These are phyloP conservation scores for Mylabris sibirica DNA, from an alignment of 2,888 invertebrate species.

Conservation along the genomic window DNA sequence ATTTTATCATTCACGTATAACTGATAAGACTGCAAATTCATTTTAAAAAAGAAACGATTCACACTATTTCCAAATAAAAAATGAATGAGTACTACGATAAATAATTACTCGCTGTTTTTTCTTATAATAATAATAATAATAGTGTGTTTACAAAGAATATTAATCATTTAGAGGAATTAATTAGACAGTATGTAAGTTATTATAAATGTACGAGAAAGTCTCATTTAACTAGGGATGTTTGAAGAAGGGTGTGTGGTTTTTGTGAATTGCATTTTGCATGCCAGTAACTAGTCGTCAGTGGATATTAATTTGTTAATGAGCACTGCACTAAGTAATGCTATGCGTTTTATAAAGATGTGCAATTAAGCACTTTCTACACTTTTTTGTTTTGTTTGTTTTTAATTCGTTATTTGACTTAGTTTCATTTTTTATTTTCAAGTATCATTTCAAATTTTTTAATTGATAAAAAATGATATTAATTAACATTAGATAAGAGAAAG, in stretches of 20 bases:
- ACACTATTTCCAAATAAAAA: slow-evolving; percentile 5
- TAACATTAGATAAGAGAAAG: slow-evolving; percentile 16
- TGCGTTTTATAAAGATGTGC: slow-evolving; percentile 44
- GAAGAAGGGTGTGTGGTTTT: slow-evolving; percentile 44
- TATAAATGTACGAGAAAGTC: slow-evolving; percentile 36
- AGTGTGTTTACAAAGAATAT: slow-evolving; percentile 31
- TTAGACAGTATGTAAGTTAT: slow-evolving; percentile 45
- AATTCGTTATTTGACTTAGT: slow-evolving; percentile 43
- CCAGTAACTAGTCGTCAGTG: slow-evolving; percentile 59
- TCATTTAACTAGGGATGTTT: slow-evolving; percentile 34
- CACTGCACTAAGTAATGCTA: slow-evolving; percentile 58
- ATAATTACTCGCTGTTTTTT: slow-evolving; percentile 9
- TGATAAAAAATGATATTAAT: slow-evolving; percentile 26
- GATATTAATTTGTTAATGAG: slow-evolving; percentile 61
- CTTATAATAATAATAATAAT: slow-evolving; percentile 26
- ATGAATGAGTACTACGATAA: slow-evolving; percentile 5
- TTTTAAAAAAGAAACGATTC: neutral
- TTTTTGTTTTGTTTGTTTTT: slow-evolving; percentile 43
- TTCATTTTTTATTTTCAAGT: slow-evolving; percentile 21
- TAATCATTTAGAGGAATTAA: slow-evolving; percentile 30
- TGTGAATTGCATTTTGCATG: slow-evolving; percentile 59
- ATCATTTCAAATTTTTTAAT: neutral
- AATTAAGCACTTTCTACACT: slow-evolving; percentile 56
- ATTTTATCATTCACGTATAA: slow-evolving; percentile 15
- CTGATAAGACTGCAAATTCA: slow-evolving; percentile 1